These are phyloP conservation scores for Alloscopus bannaensis DNA, from an alignment of 2,888 invertebrate genomes.

Conservation along the genomic window DNA sequence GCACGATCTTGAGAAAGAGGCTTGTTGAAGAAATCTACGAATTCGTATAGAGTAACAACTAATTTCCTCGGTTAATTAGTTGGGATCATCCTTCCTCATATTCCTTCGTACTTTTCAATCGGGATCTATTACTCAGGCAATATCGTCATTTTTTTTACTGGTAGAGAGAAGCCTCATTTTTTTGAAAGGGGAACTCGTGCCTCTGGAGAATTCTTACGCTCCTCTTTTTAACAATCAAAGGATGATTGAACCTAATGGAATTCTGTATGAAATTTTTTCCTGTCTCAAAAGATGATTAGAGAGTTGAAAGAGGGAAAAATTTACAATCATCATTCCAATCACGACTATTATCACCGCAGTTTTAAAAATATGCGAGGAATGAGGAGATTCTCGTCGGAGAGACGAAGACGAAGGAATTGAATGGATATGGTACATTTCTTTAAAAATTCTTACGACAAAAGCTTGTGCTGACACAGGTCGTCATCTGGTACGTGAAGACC, in stretches of 20 bases:
- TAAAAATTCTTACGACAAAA: background rate
- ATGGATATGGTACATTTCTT: no score
- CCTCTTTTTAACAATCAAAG: no score
- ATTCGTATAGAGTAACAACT: conserved; percentile 49
- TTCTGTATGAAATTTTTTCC: conserved; percentile 41
- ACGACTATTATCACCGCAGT: background rate
- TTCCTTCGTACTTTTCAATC: no score
- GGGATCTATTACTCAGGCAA: no score
- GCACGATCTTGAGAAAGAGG: conserved; percentile 9
- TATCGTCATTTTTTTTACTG: no score
- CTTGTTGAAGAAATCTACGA: conserved; percentile 17
- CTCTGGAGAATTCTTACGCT: no score
- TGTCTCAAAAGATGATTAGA: background rate
- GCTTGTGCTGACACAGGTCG: background rate
- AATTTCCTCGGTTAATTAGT: conserved; percentile 70
- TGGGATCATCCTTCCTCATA: conserved; percentile 51
- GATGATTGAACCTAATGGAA: no score
- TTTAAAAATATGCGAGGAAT: conserved; percentile 27
- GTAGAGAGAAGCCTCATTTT: no score
- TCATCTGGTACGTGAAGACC: conserved; percentile 1
- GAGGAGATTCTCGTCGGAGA: no score
- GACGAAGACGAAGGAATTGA: background rate
- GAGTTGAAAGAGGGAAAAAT: conserved; percentile 2
- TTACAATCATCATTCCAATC: conserved; percentile 12
- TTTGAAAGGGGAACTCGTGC: no score